These are phyloP conservation scores for Apteryx mantelli DNA, from an alignment of 2,113 vertebrate genomes.

Conservation along the genomic window DNA sequence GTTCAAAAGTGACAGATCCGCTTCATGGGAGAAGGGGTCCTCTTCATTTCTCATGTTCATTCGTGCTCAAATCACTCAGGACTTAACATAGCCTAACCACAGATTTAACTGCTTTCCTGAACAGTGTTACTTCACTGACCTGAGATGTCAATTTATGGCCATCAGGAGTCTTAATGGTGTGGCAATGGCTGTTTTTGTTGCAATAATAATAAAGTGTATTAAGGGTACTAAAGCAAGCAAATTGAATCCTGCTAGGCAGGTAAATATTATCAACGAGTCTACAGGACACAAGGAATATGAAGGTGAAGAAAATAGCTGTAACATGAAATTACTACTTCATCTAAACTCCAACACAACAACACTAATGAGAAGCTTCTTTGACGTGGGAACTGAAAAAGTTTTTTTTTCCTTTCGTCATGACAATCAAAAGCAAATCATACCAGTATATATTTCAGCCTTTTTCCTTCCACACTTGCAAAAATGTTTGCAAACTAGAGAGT, in stretches of 20 bases:
- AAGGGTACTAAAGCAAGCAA: not conserved
- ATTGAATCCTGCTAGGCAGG: not conserved
- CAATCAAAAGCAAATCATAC: not conserved
- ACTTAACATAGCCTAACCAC: not conserved
- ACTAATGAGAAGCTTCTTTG: not conserved
- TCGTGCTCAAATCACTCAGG: not conserved
- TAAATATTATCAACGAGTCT: not conserved
- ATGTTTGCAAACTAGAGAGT: not conserved
- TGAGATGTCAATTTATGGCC: not conserved
- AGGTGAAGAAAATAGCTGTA: not conserved
- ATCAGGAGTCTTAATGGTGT: not conserved
- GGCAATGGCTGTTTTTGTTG: not conserved
- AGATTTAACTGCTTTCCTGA: not conserved
- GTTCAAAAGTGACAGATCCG: not conserved
- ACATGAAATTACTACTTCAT: not conserved
- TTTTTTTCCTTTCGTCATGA: not conserved
- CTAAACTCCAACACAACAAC: not conserved
- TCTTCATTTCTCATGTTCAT: not conserved
- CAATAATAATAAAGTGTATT: not conserved
- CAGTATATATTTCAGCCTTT: not conserved
- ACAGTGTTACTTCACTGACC: not conserved
- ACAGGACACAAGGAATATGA: not conserved
- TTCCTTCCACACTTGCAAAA: not conserved
- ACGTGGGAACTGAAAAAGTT: not conserved
- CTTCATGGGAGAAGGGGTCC: rapidly evolving